Evolutionary conservation across 2,113 vertebrate species (phyloP).

Genomic region (Corythoichthys intestinalis): DNA sequence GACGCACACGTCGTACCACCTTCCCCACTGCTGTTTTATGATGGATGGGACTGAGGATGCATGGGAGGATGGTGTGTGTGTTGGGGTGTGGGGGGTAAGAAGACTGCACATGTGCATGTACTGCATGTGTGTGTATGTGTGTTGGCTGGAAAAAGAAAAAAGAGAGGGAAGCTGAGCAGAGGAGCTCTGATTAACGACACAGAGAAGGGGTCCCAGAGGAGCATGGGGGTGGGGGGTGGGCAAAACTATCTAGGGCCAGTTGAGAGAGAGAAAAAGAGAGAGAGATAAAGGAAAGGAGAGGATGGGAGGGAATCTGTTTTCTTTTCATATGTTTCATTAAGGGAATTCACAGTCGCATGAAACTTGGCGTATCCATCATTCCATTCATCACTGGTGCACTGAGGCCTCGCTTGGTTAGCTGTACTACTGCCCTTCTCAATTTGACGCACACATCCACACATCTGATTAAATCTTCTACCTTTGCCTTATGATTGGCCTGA

Average conservation of each 20-base stretch:
- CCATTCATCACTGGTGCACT: slow-evolving; percentile 40
- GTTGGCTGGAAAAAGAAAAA: slow-evolving; percentile 50
- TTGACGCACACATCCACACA: slow-evolving; percentile 21
- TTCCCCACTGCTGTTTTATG: slow-evolving; percentile 66
- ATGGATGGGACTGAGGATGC: slow-evolving; percentile 69
- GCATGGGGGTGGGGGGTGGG: slow-evolving; percentile 56
- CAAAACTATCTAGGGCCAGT: slow-evolving; percentile 71
- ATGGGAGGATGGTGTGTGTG: slow-evolving; percentile 33
- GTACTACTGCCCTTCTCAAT: slow-evolving; percentile 13
- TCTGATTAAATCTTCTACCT: slow-evolving; percentile 62
- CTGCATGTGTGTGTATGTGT: slow-evolving; percentile 33
- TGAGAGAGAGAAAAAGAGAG: slow-evolving; percentile 47
- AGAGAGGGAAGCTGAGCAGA: slow-evolving; percentile 64
- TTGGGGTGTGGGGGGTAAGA: slow-evolving; percentile 29
- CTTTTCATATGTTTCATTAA: slow-evolving; percentile 60
- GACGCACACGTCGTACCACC: slow-evolving; percentile 47
- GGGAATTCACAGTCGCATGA: slow-evolving; percentile 47
- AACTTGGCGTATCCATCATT: slow-evolving; percentile 65
- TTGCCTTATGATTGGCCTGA: slow-evolving; percentile 26
- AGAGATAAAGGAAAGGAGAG: background rate
- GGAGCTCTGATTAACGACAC: slow-evolving; percentile 75
- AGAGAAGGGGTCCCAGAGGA: slow-evolving; percentile 71
- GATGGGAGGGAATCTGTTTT: slow-evolving; percentile 38
- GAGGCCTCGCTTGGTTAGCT: slow-evolving; percentile 25
- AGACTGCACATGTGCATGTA: slow-evolving; percentile 33